Percentiles rank a stretch among this genome's conserved stretches.
Conservation (phyloP, 2,113 vertebrate genomes). For the Saiga tatarica region DNA sequence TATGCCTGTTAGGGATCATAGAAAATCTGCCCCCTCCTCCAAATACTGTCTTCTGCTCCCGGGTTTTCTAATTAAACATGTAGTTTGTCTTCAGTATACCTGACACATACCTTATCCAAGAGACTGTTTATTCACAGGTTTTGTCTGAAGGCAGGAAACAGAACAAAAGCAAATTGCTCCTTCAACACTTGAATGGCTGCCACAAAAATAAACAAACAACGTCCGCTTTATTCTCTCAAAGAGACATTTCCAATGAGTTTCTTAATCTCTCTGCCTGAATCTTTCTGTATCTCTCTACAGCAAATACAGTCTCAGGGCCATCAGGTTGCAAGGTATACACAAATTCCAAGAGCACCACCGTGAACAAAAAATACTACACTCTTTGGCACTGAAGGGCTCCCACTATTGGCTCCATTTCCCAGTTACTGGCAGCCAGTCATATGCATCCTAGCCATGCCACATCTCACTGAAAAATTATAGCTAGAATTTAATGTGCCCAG, state of each 20-base stretch:
- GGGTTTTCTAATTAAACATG: neutral
- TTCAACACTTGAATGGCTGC: neutral
- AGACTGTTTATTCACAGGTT: neutral
- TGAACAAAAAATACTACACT: neutral
- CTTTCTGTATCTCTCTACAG: neutral
- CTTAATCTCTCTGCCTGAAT: neutral
- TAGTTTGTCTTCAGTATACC: neutral
- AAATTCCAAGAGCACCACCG: neutral
- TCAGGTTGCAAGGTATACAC: neutral
- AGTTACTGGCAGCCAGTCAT: neutral
- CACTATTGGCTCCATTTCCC: neutral
- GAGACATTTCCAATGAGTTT: neutral
- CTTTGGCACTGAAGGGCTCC: neutral
- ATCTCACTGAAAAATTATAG: neutral
- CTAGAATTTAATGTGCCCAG: neutral
- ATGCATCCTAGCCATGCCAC: neutral
- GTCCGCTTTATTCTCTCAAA: neutral
- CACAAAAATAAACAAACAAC: constrained; percentile 7
- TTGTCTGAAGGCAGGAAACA: neutral
- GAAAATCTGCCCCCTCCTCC: neutral
- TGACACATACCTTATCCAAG: neutral
- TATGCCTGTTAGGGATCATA: neutral
- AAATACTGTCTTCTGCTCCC: neutral
- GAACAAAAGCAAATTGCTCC: neutral
- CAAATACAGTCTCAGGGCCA: neutral